Conservation (phyloP, 2,797 vertebrate species). For the Fringilla coelebs region DNA sequence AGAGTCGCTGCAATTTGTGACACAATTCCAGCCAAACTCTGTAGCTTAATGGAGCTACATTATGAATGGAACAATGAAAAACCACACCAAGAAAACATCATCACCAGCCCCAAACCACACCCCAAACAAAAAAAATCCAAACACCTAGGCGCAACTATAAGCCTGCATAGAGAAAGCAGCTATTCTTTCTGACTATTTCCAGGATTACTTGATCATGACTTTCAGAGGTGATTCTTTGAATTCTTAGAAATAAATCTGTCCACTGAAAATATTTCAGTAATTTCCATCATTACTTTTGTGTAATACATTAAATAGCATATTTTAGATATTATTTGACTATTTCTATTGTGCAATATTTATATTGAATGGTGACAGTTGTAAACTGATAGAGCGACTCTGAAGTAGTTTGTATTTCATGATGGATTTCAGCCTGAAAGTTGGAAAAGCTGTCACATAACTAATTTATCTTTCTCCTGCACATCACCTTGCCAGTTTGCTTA, state of each 20-base stretch:
- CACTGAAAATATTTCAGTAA: background rate
- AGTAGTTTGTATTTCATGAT: background rate
- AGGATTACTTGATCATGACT: background rate
- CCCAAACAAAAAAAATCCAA: background rate
- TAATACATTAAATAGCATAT: background rate
- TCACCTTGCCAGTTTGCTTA: background rate
- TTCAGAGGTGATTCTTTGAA: background rate
- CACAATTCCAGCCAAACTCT: background rate
- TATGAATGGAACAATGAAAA: background rate
- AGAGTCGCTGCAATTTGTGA: background rate
- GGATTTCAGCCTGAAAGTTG: background rate
- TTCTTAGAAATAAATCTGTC: background rate
- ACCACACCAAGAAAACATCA: background rate
- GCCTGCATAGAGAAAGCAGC: background rate
- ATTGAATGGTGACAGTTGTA: background rate
- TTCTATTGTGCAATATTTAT: background rate
- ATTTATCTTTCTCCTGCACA: fast-evolving
- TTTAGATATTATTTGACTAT: background rate
- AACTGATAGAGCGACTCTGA: background rate
- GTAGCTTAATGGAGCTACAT: background rate
- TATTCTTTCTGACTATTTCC: background rate
- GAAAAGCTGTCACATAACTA: background rate
- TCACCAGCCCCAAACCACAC: background rate
- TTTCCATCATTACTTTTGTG: background rate
- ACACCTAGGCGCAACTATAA: background rate